Evolutionary conservation across 2,888 invertebrate species (phyloP).

Genomic region (Matsumyia berberina): DNA sequence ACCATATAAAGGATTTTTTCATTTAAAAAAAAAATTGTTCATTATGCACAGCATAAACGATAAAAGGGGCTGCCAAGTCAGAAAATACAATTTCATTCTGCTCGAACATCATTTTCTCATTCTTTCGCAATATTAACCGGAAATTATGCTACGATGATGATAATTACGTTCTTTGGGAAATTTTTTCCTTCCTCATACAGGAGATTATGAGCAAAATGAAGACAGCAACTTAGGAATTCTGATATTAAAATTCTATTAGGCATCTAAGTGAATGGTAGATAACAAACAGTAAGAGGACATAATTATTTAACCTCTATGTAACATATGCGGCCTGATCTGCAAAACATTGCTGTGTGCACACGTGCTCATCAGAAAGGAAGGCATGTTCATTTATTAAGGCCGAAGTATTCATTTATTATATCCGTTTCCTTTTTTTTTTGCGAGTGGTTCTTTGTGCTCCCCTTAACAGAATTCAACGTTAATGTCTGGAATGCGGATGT

Average conservation of each 20-base stretch:
- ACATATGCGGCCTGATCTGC: neutral
- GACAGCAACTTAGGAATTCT: constrained; percentile 18
- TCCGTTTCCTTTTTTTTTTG: neutral
- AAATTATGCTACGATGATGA: constrained; percentile 33
- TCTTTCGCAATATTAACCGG: constrained; percentile 25
- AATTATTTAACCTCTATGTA: constrained; percentile 21
- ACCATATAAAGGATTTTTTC: too few relatives aligned
- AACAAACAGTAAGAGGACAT: constrained; percentile 12
- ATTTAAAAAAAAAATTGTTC: too few relatives aligned
- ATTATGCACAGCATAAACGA: too few relatives aligned
- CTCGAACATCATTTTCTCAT: constrained; percentile 7
- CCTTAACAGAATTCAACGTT: neutral
- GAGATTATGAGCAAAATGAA: constrained; percentile 34
- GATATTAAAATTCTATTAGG: constrained; percentile 34
- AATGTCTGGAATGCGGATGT: constrained; percentile 1
- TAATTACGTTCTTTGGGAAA: constrained; percentile 25
- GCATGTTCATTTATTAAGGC: constrained; percentile 11
- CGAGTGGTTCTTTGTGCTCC: neutral
- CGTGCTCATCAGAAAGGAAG: neutral
- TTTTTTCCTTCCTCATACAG: constrained; percentile 6
- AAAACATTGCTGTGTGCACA: constrained; percentile 8
- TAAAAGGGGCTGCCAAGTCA: neutral
- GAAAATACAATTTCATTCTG: constrained; percentile 29
- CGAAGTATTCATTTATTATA: constrained; percentile 18
- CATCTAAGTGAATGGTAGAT: constrained; percentile 16